phyloP scores from a whole-genome alignment of 2,113 vertebrate genomes.

The Sula dactylatra region DNA sequence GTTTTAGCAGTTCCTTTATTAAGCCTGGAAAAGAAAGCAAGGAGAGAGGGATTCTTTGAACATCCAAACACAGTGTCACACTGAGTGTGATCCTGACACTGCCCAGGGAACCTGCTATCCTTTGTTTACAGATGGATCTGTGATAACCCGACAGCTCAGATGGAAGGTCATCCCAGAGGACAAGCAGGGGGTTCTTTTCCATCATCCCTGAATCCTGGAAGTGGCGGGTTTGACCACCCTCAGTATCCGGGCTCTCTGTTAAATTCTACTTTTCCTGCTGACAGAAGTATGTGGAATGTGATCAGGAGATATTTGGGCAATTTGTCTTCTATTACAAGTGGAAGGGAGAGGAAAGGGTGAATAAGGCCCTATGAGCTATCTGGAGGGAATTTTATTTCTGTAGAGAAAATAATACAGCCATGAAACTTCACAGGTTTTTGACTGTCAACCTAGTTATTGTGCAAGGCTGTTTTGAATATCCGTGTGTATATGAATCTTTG shows the following conservation, averaged over 20 bases:
- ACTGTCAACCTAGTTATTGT: background rate
- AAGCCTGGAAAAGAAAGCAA: constrained; percentile 69
- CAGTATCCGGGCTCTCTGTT: background rate
- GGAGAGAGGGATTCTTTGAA: constrained; percentile 63
- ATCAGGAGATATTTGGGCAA: constrained; percentile 31
- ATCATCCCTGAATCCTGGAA: constrained; percentile 51
- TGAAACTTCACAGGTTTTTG: background rate
- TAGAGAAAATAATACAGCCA: background rate
- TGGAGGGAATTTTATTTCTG: background rate
- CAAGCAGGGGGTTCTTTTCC: constrained; percentile 65
- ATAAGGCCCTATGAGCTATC: background rate
- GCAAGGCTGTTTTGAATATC: background rate
- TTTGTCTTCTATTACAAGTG: constrained; percentile 32
- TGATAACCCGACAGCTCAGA: constrained; percentile 67
- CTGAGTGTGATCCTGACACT: constrained; percentile 75
- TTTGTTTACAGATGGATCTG: constrained; percentile 77
- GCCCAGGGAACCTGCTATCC: constrained; percentile 60
- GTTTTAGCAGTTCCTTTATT: constrained; percentile 78
- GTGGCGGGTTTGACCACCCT: constrained; percentile 39
- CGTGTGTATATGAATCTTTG: background rate
- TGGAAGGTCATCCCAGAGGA: constrained; percentile 58
- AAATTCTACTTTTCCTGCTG: constrained; percentile 39
- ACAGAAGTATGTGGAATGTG: constrained; percentile 51
- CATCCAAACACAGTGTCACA: constrained; percentile 79
- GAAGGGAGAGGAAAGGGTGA: background rate